Conservation (phyloP, 2,113 vertebrate species). For the Sphaerodactylus townsendi region DNA sequence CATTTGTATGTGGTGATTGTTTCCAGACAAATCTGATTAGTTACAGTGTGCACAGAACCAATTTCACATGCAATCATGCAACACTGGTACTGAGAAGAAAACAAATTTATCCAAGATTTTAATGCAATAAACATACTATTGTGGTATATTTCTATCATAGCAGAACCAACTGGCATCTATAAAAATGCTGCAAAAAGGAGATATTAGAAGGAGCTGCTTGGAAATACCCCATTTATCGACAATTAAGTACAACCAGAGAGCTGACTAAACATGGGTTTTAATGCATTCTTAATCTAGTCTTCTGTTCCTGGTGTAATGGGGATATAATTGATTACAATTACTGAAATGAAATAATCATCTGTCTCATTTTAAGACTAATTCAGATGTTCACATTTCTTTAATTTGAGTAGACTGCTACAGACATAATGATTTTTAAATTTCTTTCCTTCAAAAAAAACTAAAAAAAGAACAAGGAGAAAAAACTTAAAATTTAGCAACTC, state of each 20-base stretch:
- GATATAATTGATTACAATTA: constrained; percentile 47
- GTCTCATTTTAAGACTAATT: constrained; percentile 35
- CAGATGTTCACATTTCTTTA: constrained; percentile 41
- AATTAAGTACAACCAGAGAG: constrained; percentile 29
- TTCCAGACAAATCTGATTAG: constrained; percentile 70
- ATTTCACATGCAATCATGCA: constrained; percentile 61
- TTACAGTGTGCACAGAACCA: constrained; percentile 62
- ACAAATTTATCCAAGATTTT: constrained; percentile 46
- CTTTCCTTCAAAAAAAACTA: too few species aligned
- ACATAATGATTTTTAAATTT: background rate
- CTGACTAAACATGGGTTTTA: constrained; percentile 1
- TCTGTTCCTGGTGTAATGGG: constrained; percentile 42
- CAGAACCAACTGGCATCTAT: constrained; percentile 47
- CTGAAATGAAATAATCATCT: constrained; percentile 48
- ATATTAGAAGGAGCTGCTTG: constrained; percentile 58
- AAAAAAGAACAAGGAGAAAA: too few species aligned
- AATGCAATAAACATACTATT: constrained; percentile 52
- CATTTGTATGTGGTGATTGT: constrained; percentile 63
- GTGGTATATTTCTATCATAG: constrained; percentile 42
- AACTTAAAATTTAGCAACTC: too few species aligned
- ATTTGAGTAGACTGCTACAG: constrained; percentile 20
- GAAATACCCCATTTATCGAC: constrained; percentile 31
- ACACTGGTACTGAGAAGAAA: constrained; percentile 26
- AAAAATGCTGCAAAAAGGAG: constrained; percentile 51
- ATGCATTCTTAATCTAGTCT: constrained; percentile 1